Conservation (phyloP, 2,113 vertebrate species). For the Rhegmatorhina hoffmannsi region DNA sequence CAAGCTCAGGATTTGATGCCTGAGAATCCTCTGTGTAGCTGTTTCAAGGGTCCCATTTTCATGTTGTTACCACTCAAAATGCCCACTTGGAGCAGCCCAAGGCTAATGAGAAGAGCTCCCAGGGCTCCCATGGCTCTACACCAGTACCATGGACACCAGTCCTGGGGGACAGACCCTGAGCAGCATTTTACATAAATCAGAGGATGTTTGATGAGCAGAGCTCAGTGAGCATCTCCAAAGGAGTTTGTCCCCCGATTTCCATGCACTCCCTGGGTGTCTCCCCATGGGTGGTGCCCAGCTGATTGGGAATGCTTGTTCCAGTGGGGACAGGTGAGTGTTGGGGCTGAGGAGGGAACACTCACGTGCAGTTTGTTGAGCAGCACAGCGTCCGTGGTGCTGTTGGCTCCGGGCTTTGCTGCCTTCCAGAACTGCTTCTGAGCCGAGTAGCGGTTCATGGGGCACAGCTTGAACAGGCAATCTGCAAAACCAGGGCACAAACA, state of each 20-base stretch:
- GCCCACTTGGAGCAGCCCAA: background rate
- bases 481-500: background rate
- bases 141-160: rapidly evolving
- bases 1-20: background rate
- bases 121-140: background rate
- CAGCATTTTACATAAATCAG: background rate
- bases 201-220: rapidly evolving
- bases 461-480: constrained; percentile 98
- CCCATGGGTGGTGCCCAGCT: rapidly evolving
- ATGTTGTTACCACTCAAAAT: background rate
- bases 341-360: constrained; percentile 35
- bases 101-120: background rate
- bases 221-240: rapidly evolving
- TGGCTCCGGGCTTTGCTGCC: constrained; percentile 94
- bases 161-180: background rate
- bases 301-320: rapidly evolving
- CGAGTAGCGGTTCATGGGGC: constrained; percentile 98
- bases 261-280: rapidly evolving
- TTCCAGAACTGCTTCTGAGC: constrained; percentile 99
- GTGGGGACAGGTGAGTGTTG: rapidly evolving
- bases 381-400: constrained; percentile 92
- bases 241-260: rapidly evolving
- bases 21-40: rapidly evolving
- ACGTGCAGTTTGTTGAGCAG: constrained; percentile 96
- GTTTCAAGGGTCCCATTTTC: background rate